These are phyloP conservation scores for Spinus pinus DNA, from an alignment of 2,797 vertebrate genomes.

Conservation along the genomic window DNA sequence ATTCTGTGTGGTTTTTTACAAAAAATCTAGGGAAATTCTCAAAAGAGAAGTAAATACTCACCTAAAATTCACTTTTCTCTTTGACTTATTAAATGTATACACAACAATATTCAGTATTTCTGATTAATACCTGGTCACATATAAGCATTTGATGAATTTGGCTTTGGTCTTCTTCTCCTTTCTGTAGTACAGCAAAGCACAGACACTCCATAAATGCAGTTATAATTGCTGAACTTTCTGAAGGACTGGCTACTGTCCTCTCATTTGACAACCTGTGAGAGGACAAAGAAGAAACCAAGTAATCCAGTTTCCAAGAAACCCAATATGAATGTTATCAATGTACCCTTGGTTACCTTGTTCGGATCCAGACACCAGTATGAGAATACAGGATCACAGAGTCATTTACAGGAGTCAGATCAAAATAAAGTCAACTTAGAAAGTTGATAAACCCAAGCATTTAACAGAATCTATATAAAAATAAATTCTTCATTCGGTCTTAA, in stretches of 20 bases:
- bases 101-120: neutral
- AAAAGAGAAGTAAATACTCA: neutral
- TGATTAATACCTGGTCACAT: constrained; percentile 83
- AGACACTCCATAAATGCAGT: constrained; percentile 88
- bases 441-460: neutral
- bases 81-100: neutral
- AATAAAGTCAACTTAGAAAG: neutral
- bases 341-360: neutral
- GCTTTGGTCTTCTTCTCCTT: constrained; percentile 73
- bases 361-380: neutral
- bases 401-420: neutral
- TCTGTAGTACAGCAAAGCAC: constrained; percentile 83
- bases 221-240: constrained; percentile 87
- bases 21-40: neutral
- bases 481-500: neutral
- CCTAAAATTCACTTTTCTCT: neutral
- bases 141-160: constrained; percentile 85
- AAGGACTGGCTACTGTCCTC: constrained; percentile 80
- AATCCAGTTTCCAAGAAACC: neutral
- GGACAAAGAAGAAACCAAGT: neutral
- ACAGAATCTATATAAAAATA: neutral
- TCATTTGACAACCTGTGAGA: constrained; percentile 85
- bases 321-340: accelerated
- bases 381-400: neutral
- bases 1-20: neutral